Evolutionary conservation across 2,797 vertebrate genomes (phyloP), one percentile per base, ranked within the genome.

Genomic region (Pipistrellus pygmaeus): DNA sequence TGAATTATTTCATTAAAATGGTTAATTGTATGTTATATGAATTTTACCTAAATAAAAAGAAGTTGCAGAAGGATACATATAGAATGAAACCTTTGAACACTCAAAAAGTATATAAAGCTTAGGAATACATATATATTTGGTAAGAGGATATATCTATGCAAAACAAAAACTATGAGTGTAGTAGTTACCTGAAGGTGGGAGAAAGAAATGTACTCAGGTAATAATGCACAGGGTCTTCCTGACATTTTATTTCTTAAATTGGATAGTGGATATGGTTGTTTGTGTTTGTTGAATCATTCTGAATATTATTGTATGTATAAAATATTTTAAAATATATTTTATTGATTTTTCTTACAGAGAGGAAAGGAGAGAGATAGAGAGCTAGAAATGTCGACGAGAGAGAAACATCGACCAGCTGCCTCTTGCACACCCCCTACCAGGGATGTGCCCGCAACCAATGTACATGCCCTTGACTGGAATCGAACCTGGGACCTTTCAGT

Each of bases 91-190:
- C 27, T 69, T 27, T 44, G 15, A 75, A 5, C 21, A 38, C 48
- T 78, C 48, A 73, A 35, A 76, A 3, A 48, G 4, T 35, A 57
- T n/a, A 51, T 41, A 66, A 44, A 55, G 6, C 11, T 41, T 84
- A 38, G 23, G 41, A n/a, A 82, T 69, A 73, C 1, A 81, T 62
- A 27, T 25, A 57, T 48, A 73, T 72, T 41, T 73, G 25, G 4
- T 41, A 44, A 80, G 84, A 75, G 32, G 10, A 73, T 78, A 92
- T 55, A 82, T 81, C 69, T 55, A 48, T 32, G 10, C 13, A 46
- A 92, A 94, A 69, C 41, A 53, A 85, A 88, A 94, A 71, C 12
- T 44, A 55, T 64, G 20, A 89, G 38, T 25, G 17, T 69, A 88
- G 23, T 44, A 48, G 32, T 85, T 35, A 64, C 6, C 27, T 91